Conservation (phyloP, 2,113 vertebrate genomes). For the Hiodon tergisus region DNA sequence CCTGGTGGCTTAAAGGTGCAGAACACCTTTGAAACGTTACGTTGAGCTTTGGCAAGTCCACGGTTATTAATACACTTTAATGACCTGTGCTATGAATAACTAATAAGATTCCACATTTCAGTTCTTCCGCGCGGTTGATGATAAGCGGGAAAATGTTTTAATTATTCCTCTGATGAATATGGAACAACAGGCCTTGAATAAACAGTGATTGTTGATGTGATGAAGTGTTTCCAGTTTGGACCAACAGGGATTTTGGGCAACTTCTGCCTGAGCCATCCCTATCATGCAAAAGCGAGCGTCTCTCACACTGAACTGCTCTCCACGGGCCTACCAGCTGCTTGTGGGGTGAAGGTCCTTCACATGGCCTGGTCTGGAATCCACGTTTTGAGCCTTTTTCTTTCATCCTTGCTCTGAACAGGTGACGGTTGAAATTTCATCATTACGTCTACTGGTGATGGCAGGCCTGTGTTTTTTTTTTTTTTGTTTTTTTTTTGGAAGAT, state of each 20-base stretch:
- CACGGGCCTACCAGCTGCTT: too few relatives aligned
- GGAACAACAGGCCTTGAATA: constrained; percentile 13
- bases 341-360: too few relatives aligned
- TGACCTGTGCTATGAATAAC: constrained; percentile 32
- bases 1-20: constrained; percentile 22
- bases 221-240: constrained; percentile 10
- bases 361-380: too few relatives aligned
- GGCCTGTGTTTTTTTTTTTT: too few relatives aligned
- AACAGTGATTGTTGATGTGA: constrained; percentile 21
- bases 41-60: constrained; percentile 11
- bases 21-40: not conserved
- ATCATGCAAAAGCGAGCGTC: not conserved
- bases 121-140: constrained; percentile 25
- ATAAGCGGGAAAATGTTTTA: constrained; percentile 30
- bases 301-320: not conserved
- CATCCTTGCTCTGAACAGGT: too few relatives aligned
- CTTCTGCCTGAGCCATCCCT: not conserved
- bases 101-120: constrained; percentile 25
- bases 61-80: constrained; percentile 27
- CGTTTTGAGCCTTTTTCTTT: too few relatives aligned
- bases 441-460: too few relatives aligned
- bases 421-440: too few relatives aligned
- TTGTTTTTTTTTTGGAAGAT: too few relatives aligned
- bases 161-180: constrained; percentile 22
- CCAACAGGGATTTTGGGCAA: constrained; percentile 8